Base-by-base conservation (phyloP, 1,140 invertebrate species). In the Macrobrachium rosenbergii region DNA sequence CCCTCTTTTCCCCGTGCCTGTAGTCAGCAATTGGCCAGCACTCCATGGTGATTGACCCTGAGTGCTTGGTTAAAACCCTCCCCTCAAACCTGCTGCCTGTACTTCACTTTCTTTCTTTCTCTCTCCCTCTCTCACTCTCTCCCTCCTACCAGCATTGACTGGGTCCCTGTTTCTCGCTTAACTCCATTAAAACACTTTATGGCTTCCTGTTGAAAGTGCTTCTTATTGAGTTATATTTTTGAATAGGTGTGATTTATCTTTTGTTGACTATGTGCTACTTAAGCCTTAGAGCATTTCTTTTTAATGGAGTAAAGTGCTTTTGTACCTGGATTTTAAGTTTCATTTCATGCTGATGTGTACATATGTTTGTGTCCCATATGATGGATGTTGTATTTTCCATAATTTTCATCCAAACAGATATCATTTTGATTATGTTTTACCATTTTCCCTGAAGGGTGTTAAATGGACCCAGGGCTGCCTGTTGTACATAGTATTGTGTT, bases 381-480 rank as follows among this genome's bases (percentile, higher is more conserved):
- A 60, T 80, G 77, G 58, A 63, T 80, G 77, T 59, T 80, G 37
- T 58, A 80, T 60, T 60, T 80, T 80, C 60, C 37, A 12, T 28
- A 28, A n/a, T 59, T 60, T 28, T 43, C 23, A 28, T 28, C 69
- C 69, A 28, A 72, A 72, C 23, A 28, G 16, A 72, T 72, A 28
- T 3, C 37, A 16, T 17, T 60, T 52, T 80, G 77, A 79, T 19
- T 80, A 58, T 60, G 28, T 60, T 62, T 80, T 28, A 63, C 52
- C 58, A 80, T 80, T 21, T 80, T 62, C 59, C 77, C 77, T 80
- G 77, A 80, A 80, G 77, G 77, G 77, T 80, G 77, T 80, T 80
- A 80, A 80, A 59, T 60, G 77, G 77, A 80, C 77, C 77, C 77
- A 37, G 77, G 77, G 59, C 77, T 80, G 77, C 77, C 59, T 80